A percentile compares a stretch with the other conserved stretches of the same genome.
Evolutionary conservation across 2,888 invertebrate genomes (phyloP).

Genomic region (Hirudinaria manillensis): DNA sequence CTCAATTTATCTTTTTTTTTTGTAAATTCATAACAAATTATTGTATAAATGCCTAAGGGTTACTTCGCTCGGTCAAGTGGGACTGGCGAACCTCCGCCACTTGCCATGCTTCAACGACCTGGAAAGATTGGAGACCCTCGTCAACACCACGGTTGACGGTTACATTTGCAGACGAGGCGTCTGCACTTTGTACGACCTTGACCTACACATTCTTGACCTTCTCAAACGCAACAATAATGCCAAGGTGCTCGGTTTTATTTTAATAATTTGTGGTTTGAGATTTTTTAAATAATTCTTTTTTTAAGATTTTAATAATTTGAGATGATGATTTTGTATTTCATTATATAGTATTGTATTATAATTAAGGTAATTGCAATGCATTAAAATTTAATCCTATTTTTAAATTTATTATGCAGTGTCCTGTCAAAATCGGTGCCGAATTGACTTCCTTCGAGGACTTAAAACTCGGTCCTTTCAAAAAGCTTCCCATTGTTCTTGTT

Average conservation of each 20-base stretch:
- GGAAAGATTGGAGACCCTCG: slow-evolving; percentile 41
- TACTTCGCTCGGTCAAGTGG: slow-evolving; percentile 21
- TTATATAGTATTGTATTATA: too few species aligned
- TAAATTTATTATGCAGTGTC: too few species aligned
- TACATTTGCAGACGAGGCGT: slow-evolving; percentile 46
- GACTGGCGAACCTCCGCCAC: slow-evolving; percentile 18
- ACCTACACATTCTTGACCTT: slow-evolving; percentile 44
- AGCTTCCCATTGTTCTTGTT: slow-evolving; percentile 46
- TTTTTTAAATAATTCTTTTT: background rate
- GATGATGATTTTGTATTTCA: background rate
- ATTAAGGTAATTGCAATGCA: too few species aligned
- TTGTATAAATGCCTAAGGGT: background rate
- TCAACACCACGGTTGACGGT: slow-evolving; percentile 46
- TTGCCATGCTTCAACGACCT: slow-evolving; percentile 43
- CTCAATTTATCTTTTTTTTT: background rate
- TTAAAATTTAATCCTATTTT: too few species aligned
- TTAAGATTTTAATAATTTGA: background rate
- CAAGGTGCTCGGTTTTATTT: background rate
- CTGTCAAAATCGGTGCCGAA: too few species aligned
- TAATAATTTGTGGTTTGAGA: background rate
- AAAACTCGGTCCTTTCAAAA: slow-evolving; percentile 47
- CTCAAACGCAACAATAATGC: background rate
- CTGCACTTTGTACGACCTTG: slow-evolving; percentile 48
- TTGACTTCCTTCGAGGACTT: background rate
- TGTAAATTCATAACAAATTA: slow-evolving; percentile 28